These are phyloP conservation scores for Papilio polyxenes DNA, from an alignment of 1,140 invertebrate species.

Conservation along the genomic window DNA sequence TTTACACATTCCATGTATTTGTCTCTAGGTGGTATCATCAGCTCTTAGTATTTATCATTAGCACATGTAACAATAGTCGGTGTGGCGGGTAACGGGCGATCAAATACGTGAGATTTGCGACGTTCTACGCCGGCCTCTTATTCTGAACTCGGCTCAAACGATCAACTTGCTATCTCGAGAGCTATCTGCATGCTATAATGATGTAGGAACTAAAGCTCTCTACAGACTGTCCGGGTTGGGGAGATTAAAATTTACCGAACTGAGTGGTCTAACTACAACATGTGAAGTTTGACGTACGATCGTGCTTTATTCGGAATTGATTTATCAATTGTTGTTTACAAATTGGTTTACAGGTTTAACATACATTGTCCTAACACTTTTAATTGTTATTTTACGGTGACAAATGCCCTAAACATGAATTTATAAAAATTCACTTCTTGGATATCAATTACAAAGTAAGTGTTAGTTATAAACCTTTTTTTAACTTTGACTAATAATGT, in stretches of 20 bases:
- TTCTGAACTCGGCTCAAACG: constrained; percentile 42
- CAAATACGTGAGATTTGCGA: constrained; percentile 73
- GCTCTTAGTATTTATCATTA: constrained; percentile 50
- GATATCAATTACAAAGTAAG: too few species aligned
- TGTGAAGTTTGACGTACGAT: constrained; percentile 37
- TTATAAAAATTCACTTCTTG: neutral
- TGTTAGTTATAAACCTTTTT: too few species aligned
- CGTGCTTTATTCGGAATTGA: constrained; percentile 3
- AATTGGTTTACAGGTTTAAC: neutral
- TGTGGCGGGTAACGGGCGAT: constrained; percentile 57
- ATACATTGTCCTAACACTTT: constrained; percentile 13
- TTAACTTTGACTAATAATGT: too few species aligned
- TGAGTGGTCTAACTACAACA: constrained; percentile 40
- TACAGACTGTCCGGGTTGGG: constrained; percentile 33
- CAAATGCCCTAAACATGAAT: too few species aligned
- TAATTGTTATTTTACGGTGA: too few species aligned
- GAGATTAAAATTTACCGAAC: constrained; percentile 44
- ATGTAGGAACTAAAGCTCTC: constrained; percentile 34
- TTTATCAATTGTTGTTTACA: constrained; percentile 27
- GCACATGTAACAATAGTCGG: constrained; percentile 57
- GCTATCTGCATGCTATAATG: constrained; percentile 33
- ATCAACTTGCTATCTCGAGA: constrained; percentile 38
- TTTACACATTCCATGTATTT: neutral
- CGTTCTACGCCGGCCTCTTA: constrained; percentile 49
- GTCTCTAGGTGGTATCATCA: constrained; percentile 41